A percentile compares a stretch with the other conserved stretches of the same genome.
phyloP scores from a whole-genome alignment of 2,797 vertebrate species.

The Xerus rutilus region DNA sequence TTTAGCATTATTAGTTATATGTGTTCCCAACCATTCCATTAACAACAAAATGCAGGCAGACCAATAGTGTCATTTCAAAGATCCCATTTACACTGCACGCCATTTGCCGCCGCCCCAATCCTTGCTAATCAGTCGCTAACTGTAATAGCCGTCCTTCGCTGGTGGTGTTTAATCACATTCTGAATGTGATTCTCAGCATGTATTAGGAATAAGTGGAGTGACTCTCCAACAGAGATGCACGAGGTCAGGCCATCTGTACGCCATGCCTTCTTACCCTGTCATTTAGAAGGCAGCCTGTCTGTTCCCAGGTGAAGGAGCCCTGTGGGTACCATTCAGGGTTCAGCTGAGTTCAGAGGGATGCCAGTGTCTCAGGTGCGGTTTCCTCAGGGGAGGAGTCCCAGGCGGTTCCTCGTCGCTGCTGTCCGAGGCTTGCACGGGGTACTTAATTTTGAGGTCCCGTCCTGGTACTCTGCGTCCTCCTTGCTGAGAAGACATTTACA shows the following conservation, averaged over 20 bases:
- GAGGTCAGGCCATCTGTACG: constrained; percentile 87
- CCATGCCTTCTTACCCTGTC: constrained; percentile 70
- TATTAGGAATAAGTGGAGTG: constrained; percentile 86
- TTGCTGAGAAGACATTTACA: neutral
- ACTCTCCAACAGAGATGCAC: constrained; percentile 82
- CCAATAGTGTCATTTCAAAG: neutral
- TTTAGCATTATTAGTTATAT: constrained; percentile 73
- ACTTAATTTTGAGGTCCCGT: neutral
- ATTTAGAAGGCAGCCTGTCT: constrained; percentile 16
- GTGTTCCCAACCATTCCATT: constrained; percentile 84
- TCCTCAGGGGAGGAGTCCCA: neutral
- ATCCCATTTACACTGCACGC: neutral
- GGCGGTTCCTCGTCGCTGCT: neutral
- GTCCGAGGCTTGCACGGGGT: no score
- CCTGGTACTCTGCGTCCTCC: neutral
- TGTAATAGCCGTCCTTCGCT: constrained; percentile 85
- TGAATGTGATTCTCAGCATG: constrained; percentile 87
- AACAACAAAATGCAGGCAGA: constrained; percentile 31
- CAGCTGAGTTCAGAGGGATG: neutral
- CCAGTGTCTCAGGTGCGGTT: neutral
- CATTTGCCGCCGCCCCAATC: constrained; percentile 61
- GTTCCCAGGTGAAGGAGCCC: neutral
- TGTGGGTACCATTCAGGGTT: neutral
- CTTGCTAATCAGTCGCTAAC: constrained; percentile 87
- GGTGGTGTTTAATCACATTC: constrained; percentile 88